Evolutionary conservation across 2,797 vertebrate genomes (phyloP).

Genomic region (Pampus argenteus): DNA sequence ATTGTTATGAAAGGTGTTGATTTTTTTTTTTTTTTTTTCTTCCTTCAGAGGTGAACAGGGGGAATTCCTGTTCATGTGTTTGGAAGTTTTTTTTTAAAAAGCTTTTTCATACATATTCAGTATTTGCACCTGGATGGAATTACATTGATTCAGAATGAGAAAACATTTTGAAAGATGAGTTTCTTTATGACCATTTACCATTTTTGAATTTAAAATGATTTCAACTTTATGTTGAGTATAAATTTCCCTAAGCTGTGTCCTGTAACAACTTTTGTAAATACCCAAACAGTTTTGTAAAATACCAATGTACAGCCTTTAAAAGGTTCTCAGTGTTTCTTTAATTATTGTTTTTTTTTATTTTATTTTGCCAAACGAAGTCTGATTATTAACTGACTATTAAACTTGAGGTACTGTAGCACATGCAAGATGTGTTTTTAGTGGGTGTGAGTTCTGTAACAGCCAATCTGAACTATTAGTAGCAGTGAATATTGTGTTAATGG

Average conservation of each 20-base stretch:
- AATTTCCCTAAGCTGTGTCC: conserved; percentile 14
- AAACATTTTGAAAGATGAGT: neutral
- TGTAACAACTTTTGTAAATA: conserved; percentile 47
- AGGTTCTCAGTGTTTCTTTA: conserved; percentile 34
- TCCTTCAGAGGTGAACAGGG: conserved; percentile 14
- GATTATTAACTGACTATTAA: conserved; percentile 39
- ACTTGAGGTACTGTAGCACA: conserved; percentile 56
- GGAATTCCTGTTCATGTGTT: conserved; percentile 23
- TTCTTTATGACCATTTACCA: conserved; percentile 20
- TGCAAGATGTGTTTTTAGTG: conserved; percentile 22
- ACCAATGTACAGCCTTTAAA: conserved; percentile 47
- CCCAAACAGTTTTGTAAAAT: conserved; percentile 51
- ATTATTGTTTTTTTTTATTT: conserved; percentile 39
- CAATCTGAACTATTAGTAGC: conserved; percentile 45
- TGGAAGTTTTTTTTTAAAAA: conserved; percentile 41
- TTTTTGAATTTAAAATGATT: neutral
- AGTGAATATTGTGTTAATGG: conserved; percentile 30
- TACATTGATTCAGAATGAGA: neutral
- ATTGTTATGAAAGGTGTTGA: conserved; percentile 58
- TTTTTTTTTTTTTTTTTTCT: too few species aligned
- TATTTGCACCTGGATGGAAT: conserved; percentile 2
- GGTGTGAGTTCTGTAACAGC: conserved; percentile 23
- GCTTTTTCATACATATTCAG: conserved; percentile 29
- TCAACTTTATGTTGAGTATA: neutral
- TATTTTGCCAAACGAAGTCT: conserved; percentile 71